A percentile compares a stretch with the other conserved stretches of the same genome.
These are phyloP conservation scores for Neotoxoptera formosana DNA, from an alignment of 1,140 invertebrate species.

Conservation along the genomic window DNA sequence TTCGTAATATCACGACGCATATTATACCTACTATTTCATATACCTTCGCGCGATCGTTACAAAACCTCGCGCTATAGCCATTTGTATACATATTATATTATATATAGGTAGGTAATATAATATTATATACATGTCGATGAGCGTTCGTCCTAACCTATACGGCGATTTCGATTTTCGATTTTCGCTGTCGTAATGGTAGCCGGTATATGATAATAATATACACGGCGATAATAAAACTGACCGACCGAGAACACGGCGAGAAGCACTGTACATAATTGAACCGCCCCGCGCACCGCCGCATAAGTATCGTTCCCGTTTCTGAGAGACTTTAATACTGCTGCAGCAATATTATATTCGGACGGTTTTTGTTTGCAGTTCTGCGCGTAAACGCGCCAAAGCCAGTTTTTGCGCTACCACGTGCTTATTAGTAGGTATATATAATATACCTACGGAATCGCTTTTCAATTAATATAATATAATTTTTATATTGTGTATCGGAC, in stretches of 20 bases:
- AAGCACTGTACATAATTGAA: conserved; percentile 4
- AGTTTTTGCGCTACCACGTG: too few species aligned
- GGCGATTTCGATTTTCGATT: not conserved
- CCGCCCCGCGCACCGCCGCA: too few species aligned
- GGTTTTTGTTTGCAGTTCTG: not conserved
- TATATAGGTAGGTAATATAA: not conserved
- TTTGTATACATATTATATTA: too few species aligned
- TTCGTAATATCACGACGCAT: not conserved
- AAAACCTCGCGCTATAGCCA: not conserved
- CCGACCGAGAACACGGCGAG: not conserved
- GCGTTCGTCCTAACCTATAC: not conserved
- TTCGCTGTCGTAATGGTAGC: not conserved
- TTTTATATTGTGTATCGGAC: not conserved
- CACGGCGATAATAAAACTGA: not conserved
- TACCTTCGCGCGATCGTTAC: not conserved
- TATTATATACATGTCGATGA: not conserved
- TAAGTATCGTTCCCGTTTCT: not conserved
- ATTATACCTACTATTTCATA: too few species aligned
- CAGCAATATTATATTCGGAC: not conserved
- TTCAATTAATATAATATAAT: not conserved
- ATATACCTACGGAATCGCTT: not conserved
- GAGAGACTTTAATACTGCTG: not conserved
- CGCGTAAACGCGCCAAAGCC: not conserved
- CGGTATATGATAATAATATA: not conserved
- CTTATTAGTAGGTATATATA: too few species aligned